Conservation (phyloP, 2,113 vertebrate species). For the Strix uralensis region DNA sequence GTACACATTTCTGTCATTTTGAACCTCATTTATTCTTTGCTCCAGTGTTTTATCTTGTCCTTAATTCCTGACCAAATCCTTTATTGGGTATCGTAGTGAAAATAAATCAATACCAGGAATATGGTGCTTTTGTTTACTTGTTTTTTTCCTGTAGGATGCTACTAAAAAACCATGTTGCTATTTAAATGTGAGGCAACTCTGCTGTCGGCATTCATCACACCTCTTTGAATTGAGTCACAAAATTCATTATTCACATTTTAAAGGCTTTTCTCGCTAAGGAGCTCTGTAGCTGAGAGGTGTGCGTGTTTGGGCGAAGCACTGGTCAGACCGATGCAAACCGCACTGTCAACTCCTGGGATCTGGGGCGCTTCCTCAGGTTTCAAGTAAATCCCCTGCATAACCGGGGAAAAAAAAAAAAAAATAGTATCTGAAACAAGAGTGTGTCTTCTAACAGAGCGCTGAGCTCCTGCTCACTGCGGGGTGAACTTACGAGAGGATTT, state of each 20-base stretch:
- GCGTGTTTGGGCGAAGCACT: neutral
- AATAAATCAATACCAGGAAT: neutral
- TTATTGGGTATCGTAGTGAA: neutral
- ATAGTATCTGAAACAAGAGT: neutral
- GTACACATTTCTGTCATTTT: neutral
- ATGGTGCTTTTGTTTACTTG: neutral
- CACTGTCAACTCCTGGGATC: neutral
- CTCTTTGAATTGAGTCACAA: neutral
- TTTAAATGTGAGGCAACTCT: neutral
- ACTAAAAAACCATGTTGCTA: neutral
- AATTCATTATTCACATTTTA: neutral
- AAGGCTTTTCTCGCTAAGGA: neutral
- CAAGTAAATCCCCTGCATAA: neutral
- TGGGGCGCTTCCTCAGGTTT: neutral
- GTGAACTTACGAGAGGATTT: neutral
- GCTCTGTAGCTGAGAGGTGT: neutral
- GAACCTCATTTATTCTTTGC: neutral
- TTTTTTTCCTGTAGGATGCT: neutral
- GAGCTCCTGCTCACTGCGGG: neutral
- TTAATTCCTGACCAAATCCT: neutral
- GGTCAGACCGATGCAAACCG: neutral
- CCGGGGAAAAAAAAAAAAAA: too few species aligned
- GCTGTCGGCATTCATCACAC: neutral
- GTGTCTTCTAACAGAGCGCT: neutral
- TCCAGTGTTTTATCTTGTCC: accelerated